Base-by-base conservation (phyloP, 2,888 invertebrate species). In the Phortica okadai region DNA sequence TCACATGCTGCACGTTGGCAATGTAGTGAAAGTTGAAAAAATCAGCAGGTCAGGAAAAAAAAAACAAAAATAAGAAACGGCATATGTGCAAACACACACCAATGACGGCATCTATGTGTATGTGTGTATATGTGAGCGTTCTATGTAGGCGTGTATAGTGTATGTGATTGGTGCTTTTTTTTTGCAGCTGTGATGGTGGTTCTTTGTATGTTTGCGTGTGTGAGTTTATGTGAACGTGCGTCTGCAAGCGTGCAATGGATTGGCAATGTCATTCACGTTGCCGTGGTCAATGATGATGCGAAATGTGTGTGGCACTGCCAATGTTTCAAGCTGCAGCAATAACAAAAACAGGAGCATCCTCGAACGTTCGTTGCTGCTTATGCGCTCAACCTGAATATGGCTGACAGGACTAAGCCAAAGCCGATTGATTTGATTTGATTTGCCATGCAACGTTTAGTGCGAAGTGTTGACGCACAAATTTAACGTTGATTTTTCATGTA, bases 401-500 rank as follows among this genome's bases (percentile, higher is more conserved):
- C 14, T 54, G 56, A 72, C 44, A 44, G 11, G 41, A 33, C 79
- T 77, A 86, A 84, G 80, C 83, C 80, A 85, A 87, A 86, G 83
- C 88, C 85, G 83, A 85, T 86, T 86, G 86, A 85, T 86, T 85
- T 84, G 88, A 82, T 84, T 86, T 86, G 86, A 85, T 86, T 85
- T 84, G 88, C 81, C 83, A 88, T 84, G 87, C 88, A 85, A 82
- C 81, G 80, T 83, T 82, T 82, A 80, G 78, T 75, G 84, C 74
- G 77, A 76, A 75, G 62, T 14, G 14, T 50, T 50, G 50, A 50
- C 50, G 50, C 50, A 50, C 50, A 50, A 50, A 33, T 33, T 33
- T 33, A 54, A 54, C 54, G 11, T 54, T 59, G 59, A 14, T 25
- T 21, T 62, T 21, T 14, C 8, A 10, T 41, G 5, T 8, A 64